Evolutionary conservation across 2,113 vertebrate species (phyloP).

Genomic region (Scomber japonicus): DNA sequence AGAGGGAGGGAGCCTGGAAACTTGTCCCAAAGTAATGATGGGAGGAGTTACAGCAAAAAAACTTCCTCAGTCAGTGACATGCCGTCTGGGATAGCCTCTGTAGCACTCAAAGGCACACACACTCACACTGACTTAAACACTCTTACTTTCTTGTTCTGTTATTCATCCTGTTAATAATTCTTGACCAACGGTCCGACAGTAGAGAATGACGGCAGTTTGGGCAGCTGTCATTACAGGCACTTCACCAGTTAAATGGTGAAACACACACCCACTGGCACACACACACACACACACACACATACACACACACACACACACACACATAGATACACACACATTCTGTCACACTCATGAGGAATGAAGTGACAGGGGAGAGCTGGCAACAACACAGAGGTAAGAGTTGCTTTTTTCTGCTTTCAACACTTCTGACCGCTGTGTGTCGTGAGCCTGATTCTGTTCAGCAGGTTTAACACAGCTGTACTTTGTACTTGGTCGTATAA

Average conservation of each 20-base stretch:
- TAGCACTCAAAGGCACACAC: conserved; percentile 8
- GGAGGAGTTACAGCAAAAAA: conserved; percentile 73
- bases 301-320: neutral
- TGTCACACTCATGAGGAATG: conserved; percentile 70
- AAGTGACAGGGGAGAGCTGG: conserved; percentile 57
- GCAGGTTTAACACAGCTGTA: conserved; percentile 37
- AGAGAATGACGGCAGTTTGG: conserved; percentile 43
- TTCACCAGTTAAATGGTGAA: conserved; percentile 42
- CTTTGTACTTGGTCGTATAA: conserved; percentile 57
- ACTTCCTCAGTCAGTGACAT: conserved; percentile 70
- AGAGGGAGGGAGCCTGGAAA: conserved; percentile 10
- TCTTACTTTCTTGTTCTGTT: conserved; percentile 21
- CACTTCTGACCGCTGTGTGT: neutral
- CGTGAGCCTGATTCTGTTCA: neutral
- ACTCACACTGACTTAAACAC: conserved; percentile 19
- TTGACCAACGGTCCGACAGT: neutral
- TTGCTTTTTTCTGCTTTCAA: conserved; percentile 11
- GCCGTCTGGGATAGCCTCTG: conserved; percentile 51
- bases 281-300: neutral
- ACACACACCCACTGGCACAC: neutral
- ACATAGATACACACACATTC: conserved; percentile 28
- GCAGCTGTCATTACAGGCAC: conserved; percentile 37
- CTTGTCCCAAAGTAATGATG: conserved; percentile 49
- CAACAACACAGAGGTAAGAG: conserved; percentile 79
- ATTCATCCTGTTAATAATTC: neutral